phyloP scores from a whole-genome alignment of 2,113 vertebrate species.

The Periophthalmodon schlosseri region DNA sequence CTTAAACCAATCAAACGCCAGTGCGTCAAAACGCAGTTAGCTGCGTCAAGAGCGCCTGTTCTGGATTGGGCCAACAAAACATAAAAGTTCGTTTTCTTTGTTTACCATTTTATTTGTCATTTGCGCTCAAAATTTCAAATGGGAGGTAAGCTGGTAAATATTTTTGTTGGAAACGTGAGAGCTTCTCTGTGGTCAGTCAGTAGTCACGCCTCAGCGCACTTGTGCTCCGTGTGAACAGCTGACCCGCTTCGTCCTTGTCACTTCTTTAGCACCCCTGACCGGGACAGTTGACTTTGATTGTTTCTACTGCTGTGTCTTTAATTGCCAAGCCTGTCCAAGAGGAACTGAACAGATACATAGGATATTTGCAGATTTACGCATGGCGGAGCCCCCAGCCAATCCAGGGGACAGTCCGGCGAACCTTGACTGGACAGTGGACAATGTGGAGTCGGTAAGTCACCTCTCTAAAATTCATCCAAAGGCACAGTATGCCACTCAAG shows the following conservation, averaged over 20 bases:
- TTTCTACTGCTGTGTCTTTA: not conserved
- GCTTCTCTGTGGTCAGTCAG: slow-evolving; percentile 48
- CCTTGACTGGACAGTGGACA: slow-evolving; percentile 86
- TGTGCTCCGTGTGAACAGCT: slow-evolving; percentile 39
- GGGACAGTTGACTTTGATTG: not conserved
- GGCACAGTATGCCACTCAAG: too few species aligned
- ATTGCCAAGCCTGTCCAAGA: slow-evolving; percentile 3
- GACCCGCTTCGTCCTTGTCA: slow-evolving; percentile 45
- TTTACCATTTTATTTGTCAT: not conserved
- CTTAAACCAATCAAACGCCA: slow-evolving; percentile 46
- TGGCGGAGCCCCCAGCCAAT: slow-evolving; percentile 52
- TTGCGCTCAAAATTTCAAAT: too few species aligned
- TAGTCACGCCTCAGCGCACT: slow-evolving; percentile 45
- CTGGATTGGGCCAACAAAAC: slow-evolving; percentile 5
- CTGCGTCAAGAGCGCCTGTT: slow-evolving; percentile 54
- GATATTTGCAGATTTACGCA: not conserved
- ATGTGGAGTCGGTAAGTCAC: slow-evolving; percentile 86
- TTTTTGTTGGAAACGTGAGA: slow-evolving; percentile 13
- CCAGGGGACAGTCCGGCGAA: slow-evolving; percentile 62
- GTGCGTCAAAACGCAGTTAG: slow-evolving; percentile 61
- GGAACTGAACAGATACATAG: slow-evolving; percentile 1
- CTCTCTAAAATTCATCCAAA: not conserved
- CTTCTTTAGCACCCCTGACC: slow-evolving; percentile 15
- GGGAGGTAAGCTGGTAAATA: not conserved
- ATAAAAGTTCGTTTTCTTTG: slow-evolving; percentile 11